A percentile compares a stretch with the other conserved stretches of the same genome.
Evolutionary conservation across 2,888 invertebrate species (phyloP).

Genomic region (Allolobophora icterica): DNA sequence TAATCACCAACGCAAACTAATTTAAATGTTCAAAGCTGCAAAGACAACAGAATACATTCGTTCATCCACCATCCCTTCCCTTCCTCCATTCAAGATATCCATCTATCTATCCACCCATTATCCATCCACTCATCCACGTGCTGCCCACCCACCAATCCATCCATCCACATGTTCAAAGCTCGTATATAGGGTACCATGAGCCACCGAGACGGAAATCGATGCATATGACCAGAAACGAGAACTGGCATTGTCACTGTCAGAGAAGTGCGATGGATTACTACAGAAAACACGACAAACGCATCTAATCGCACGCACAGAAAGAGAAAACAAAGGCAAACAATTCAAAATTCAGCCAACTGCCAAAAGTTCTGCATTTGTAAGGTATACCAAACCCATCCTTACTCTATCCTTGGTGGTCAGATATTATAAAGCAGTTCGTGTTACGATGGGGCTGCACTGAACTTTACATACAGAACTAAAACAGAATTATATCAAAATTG

Average conservation of each 20-base stretch:
- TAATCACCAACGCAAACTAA: background rate
- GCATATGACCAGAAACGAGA: no score
- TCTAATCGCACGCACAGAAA: background rate
- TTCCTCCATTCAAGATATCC: background rate
- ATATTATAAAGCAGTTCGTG: no score
- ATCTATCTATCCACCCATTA: no score
- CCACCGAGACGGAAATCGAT: no score
- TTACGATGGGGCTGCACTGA: background rate
- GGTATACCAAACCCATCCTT: no score
- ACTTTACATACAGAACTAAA: background rate
- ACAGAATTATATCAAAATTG: background rate
- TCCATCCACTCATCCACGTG: no score
- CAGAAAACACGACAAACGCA: no score
- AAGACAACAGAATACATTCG: background rate
- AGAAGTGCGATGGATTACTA: background rate
- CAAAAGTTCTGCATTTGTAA: no score
- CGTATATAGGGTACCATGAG: no score
- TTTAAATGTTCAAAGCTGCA: background rate
- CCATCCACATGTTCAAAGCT: background rate
- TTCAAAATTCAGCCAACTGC: no score
- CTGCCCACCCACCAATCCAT: background rate
- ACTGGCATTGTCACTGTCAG: no score
- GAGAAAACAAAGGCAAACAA: background rate
- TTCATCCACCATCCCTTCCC: background rate
- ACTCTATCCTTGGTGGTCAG: no score